Percentiles rank a stretch among this genome's conserved stretches.
Conservation (phyloP, 1,140 invertebrate species). For the Lucilia sericata region DNA sequence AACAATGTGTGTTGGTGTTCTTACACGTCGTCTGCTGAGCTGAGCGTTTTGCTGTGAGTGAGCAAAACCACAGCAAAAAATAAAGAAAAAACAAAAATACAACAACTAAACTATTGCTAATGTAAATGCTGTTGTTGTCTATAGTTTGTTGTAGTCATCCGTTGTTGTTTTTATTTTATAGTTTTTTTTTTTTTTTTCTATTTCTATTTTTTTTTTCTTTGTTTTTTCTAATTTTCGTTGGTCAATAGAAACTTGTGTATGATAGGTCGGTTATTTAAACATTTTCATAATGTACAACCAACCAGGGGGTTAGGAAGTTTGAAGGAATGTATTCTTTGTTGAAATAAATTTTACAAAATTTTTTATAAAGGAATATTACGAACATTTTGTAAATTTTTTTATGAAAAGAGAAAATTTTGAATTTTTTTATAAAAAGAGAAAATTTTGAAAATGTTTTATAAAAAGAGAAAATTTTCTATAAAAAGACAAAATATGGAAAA, state of each 20-base stretch:
- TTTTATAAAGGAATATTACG: neutral
- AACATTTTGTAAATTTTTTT: too few relatives aligned
- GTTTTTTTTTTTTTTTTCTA: conserved; percentile 29
- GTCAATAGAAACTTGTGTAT: conserved; percentile 48
- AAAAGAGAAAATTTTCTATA: too few relatives aligned
- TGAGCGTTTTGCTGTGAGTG: too few relatives aligned
- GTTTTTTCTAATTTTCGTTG: conserved; percentile 37
- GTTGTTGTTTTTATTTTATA: conserved; percentile 1
- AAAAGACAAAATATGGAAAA: too few relatives aligned
- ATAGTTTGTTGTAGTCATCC: conserved; percentile 1
- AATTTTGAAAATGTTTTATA: too few relatives aligned
- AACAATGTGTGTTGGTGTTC: neutral
- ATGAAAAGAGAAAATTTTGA: neutral
- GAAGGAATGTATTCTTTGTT: neutral
- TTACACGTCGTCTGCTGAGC: too few relatives aligned
- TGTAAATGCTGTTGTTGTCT: neutral
- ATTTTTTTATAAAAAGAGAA: neutral
- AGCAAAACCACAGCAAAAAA: too few relatives aligned
- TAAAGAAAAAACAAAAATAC: too few relatives aligned
- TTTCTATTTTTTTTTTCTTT: conserved; percentile 4
- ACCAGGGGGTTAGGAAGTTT: neutral
- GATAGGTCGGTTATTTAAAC: conserved; percentile 46
- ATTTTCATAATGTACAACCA: too few relatives aligned
- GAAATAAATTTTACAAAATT: neutral
- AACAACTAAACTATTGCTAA: neutral